Evolutionary conservation across 2,797 vertebrate species (phyloP).

Genomic region (Gambelia wislizenii): DNA sequence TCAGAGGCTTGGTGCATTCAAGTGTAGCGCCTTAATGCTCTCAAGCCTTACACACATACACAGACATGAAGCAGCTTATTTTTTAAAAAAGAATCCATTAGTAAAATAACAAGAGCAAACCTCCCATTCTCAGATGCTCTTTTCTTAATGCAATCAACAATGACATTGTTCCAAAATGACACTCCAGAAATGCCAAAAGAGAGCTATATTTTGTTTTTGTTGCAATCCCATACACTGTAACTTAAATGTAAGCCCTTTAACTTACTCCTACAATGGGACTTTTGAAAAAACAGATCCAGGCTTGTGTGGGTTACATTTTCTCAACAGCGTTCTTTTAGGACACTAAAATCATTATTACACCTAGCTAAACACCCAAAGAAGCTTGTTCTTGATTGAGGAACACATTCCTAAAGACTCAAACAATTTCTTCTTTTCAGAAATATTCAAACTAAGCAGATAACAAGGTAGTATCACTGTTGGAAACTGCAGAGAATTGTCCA

Average conservation of each 20-base stretch:
- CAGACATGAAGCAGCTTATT: neutral
- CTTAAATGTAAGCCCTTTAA: neutral
- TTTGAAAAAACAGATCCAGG: neutral
- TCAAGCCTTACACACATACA: conserved; percentile 6
- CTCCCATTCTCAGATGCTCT: neutral
- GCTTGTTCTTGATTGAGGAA: neutral
- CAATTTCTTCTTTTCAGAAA: neutral
- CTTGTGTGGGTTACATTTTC: neutral
- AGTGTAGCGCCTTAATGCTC: conserved; percentile 33
- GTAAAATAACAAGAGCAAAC: neutral
- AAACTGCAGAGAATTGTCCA: neutral
- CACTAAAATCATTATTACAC: neutral
- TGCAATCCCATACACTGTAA: neutral
- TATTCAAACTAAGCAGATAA: neutral
- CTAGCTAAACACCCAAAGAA: neutral
- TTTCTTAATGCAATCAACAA: conserved; percentile 14
- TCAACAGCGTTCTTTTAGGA: neutral
- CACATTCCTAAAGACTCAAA: neutral
- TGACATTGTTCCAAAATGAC: conserved; percentile 1
- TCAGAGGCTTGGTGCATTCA: conserved; percentile 35
- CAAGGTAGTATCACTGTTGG: neutral
- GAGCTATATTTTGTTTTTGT: neutral
- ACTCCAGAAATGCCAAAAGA: neutral
- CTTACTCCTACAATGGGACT: neutral
- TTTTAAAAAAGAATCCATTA: neutral